Conservation (phyloP, 2,797 vertebrate genomes). For the Anguilla marmorata region DNA sequence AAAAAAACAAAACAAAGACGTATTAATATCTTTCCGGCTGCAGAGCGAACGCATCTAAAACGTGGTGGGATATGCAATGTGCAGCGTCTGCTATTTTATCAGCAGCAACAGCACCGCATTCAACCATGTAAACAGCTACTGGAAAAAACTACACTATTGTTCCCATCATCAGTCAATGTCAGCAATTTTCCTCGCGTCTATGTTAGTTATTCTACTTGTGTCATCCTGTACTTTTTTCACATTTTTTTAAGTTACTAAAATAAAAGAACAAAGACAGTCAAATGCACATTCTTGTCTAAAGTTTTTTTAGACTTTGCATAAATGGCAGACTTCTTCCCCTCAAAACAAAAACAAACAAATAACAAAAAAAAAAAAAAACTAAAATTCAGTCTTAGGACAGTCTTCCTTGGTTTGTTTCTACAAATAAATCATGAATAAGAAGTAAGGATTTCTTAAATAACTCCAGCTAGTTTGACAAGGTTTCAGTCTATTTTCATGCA, state of each 20-base stretch:
- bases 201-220: constrained; percentile 11
- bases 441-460: background rate
- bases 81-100: constrained; percentile 5
- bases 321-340: background rate
- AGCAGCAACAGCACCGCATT: background rate
- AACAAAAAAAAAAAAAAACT: background rate
- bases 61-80: background rate
- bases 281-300: background rate
- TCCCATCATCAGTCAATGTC: constrained; percentile 29
- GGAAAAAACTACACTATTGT: constrained; percentile 3
- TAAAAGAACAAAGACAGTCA: background rate
- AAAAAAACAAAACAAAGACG: background rate
- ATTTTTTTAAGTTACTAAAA: constrained; percentile 6
- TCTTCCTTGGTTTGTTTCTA: background rate
- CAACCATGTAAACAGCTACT: background rate
- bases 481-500: background rate
- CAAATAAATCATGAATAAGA: background rate
- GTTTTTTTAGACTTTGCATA: too few species aligned
- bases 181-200: constrained; percentile 19
- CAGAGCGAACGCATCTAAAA: background rate
- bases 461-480: background rate
- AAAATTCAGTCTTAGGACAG: background rate
- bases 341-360: background rate
- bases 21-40: background rate
- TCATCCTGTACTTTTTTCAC: background rate